phyloP scores from a whole-genome alignment of 1,140 invertebrate species.

The Achroia grisella region DNA sequence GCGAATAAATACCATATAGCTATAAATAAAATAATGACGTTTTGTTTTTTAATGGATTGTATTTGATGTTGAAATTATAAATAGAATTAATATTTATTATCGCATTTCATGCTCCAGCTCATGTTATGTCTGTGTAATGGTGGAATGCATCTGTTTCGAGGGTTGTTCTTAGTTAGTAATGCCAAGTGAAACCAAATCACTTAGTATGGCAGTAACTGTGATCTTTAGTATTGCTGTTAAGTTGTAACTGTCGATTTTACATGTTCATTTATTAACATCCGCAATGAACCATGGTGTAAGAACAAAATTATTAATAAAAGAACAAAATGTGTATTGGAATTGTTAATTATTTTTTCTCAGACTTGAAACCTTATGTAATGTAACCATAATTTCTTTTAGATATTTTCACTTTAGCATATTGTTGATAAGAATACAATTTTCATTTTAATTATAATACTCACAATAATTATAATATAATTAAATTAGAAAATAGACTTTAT shows the following conservation, averaged over 20 bases:
- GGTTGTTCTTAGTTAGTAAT: constrained; percentile 16
- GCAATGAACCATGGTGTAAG: no score
- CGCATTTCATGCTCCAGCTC: constrained; percentile 24
- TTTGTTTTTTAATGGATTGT: constrained; percentile 28
- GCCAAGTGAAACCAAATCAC: constrained; percentile 16
- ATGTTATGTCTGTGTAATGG: constrained; percentile 15
- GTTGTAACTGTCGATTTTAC: constrained; percentile 7
- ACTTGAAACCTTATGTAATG: not conserved
- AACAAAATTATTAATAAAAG: not conserved
- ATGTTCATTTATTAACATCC: no score
- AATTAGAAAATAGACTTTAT: constrained; percentile 5
- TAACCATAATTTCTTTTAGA: not conserved
- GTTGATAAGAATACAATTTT: constrained; percentile 1
- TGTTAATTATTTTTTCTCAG: no score
- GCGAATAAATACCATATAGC: constrained; percentile 18
- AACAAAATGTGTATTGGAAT: not conserved
- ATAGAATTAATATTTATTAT: constrained; percentile 12
- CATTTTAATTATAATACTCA: constrained; percentile 24
- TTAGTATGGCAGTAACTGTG: constrained; percentile 27
- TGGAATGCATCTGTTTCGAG: constrained; percentile 20
- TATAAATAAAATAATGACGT: constrained; percentile 9
- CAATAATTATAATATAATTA: constrained; percentile 5
- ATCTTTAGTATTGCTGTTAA: constrained; percentile 31
- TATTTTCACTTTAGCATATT: constrained; percentile 9
- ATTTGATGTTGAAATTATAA: constrained; percentile 38